Base-by-base conservation (phyloP, 2,888 invertebrate species). In the Drosophila peninsularis region DNA sequence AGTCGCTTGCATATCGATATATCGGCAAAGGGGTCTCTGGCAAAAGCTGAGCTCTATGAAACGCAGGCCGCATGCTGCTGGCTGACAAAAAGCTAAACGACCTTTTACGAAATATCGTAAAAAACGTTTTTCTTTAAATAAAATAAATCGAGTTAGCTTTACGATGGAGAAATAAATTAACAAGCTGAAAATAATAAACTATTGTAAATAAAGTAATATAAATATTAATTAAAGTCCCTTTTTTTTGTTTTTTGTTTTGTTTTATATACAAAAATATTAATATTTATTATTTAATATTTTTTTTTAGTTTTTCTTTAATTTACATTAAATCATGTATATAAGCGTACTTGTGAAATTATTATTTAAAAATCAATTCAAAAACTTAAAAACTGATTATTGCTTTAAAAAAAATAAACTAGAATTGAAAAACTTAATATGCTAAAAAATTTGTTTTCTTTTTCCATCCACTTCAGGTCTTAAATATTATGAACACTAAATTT, bases 291-390 rank as follows among this genome's bases (percentile, higher is more conserved):
- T 82, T 65, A 67, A 65, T 82, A 73, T 79, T 63, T 71, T 72
- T 44, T 47, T 36, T 63, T n/a, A 6, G 37, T 37, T 60, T 58
- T 64, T 47, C 47, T 57, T 69, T 84, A 78, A 68, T 82, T 76
- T 72, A 89, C 81, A 89, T 83, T 82, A 65, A 75, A 88, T 79
- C 79, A 88, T 86, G 80, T 75, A 80, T 86, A 90, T 86, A 90
- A 90, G 90, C 90, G 90, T 90, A 90, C 71, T 82, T 80, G 81
- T 84, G 68, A 75, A 77, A 70, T 64, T 88, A 70, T 60, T 71
- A 81, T 13, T 30, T 17, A n/a, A 78, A 83, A 77, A 73, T 75
- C 61, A 78, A 81, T 70, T 83, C 60, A 52, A n/a, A 52, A 52
- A 27, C 24, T 37, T 52, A 37, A 19, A 49, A 50, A 34, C 49